Evolutionary conservation across 1,140 invertebrate species (phyloP).

Genomic region (Nasonia giraulti): DNA sequence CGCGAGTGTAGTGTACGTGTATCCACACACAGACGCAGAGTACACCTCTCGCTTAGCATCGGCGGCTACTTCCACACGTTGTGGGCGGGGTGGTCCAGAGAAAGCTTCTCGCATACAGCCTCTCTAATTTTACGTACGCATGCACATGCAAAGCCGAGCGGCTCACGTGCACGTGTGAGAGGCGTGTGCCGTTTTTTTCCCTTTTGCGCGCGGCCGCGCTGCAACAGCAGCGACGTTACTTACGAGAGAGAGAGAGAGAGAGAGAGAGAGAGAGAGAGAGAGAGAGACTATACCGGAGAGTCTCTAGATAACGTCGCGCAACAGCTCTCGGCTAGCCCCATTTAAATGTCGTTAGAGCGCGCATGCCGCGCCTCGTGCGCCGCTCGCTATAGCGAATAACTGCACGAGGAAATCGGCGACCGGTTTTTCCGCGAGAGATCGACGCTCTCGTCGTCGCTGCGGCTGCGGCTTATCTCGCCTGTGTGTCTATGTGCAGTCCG

Average conservation of each 20-base stretch:
- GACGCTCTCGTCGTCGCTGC: slow-evolving; percentile 31
- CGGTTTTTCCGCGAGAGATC: slow-evolving; percentile 47
- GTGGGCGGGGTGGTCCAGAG: slow-evolving; percentile 70
- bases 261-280: slow-evolving; percentile 42
- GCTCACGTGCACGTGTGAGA: slow-evolving; percentile 42
- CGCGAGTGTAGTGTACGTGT: no score
- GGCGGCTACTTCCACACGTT: slow-evolving; percentile 47
- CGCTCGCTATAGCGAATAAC: slow-evolving; percentile 24
- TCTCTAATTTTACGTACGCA: slow-evolving; percentile 44
- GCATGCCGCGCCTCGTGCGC: slow-evolving; percentile 8
- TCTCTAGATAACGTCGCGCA: slow-evolving; percentile 56
- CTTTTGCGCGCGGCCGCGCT: background rate
- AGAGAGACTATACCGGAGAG: background rate
- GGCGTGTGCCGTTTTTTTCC: slow-evolving; percentile 57
- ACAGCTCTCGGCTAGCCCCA: slow-evolving; percentile 47
- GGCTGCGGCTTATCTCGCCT: slow-evolving; percentile 25
- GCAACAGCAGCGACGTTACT: slow-evolving; percentile 30
- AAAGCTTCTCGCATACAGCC: slow-evolving; percentile 58
- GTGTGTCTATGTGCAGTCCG: background rate
- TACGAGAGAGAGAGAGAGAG: background rate
- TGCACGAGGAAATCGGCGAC: slow-evolving; percentile 48
- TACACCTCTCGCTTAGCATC: background rate
- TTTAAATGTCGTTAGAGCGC: slow-evolving; percentile 59
- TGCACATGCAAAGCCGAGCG: slow-evolving; percentile 15
- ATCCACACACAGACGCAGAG: no score